Base-by-base conservation (phyloP, 2,888 invertebrate species). In the Melolontha melolontha region DNA sequence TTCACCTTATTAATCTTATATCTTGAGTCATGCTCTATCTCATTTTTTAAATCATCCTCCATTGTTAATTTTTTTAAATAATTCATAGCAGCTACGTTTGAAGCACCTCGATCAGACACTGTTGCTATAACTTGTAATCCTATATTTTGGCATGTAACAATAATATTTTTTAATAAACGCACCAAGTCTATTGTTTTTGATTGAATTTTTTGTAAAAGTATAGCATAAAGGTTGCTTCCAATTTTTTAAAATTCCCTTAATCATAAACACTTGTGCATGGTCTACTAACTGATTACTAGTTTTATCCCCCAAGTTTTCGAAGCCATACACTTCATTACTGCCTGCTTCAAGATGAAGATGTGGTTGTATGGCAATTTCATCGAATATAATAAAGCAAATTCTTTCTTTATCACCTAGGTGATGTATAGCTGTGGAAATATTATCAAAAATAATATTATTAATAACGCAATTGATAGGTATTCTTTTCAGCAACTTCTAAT, bases 91-190 rank as follows among this genome's bases (percentile, higher is more conserved):
- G 69, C 66, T 50, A 29, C 49, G 29, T 73, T 75, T 5, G 64
- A 69, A 11, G 57, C 17, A 1, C 71, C 71, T 64, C 75, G 75
- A 64, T 75, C 75, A 64, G 73, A 75, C 8, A 74, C 62, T 5
- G 72, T 74, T 1, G 70, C 70, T 8, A 73, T 62, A 16, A 73
- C 68, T 27, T 49, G 65, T n/a, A 75, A 55, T 6, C 75, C 72
- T 12, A 71, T 66, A 6, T 54, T 39, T 42, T 67, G 66, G 17
- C 65, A 65, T 40, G 17, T 22, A 42, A 40, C 54, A 29, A 74
- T 70, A n/a, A 69, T 22, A 7, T 44, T 16, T 44, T 14, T 47
- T 22, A 70, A 17, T 12, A 51, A 22, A 7, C 27, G 8, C 49
- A 59, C 42, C 14, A 65, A 41, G 11, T 54, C 44, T 34, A 12